A percentile compares a stretch with the other conserved stretches of the same genome.
Conservation (phyloP, 2,888 invertebrate genomes). For the Agrotis ipsilon region DNA sequence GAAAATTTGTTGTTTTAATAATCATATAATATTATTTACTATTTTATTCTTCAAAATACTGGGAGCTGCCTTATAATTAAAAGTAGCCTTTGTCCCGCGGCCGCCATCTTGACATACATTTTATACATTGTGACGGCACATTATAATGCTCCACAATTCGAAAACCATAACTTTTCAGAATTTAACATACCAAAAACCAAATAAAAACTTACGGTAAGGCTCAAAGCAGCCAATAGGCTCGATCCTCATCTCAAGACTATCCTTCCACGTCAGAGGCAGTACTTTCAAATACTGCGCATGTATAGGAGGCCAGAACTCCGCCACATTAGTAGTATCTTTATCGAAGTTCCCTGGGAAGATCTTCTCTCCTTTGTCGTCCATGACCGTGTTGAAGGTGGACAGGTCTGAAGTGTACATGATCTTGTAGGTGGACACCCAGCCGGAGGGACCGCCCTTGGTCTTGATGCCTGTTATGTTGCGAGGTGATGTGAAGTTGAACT, state of each 20-base stretch:
- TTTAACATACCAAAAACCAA: background rate
- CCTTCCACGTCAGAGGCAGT: conserved; percentile 94
- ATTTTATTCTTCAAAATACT: background rate
- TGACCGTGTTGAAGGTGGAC: conserved; percentile 93
- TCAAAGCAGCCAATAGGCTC: conserved; percentile 95
- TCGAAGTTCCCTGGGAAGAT: conserved; percentile 95
- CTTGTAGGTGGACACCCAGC: conserved; percentile 95
- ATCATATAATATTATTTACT: background rate
- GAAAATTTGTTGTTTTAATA: background rate
- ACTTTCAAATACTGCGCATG: conserved; percentile 94
- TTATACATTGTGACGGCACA: too few species aligned
- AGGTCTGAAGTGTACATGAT: conserved; percentile 94
- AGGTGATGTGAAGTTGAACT: conserved; percentile 95
- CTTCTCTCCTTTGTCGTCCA: conserved; percentile 89
- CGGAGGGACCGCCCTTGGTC: conserved; percentile 93
- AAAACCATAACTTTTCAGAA: too few species aligned
- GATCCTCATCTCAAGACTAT: conserved; percentile 93
- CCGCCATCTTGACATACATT: too few species aligned
- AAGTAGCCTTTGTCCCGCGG: too few species aligned
- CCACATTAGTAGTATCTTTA: conserved; percentile 90
- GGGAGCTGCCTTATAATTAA: background rate
- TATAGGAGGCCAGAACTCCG: conserved; percentile 94
- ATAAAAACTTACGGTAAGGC: conserved; percentile 90
- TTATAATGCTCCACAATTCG: too few species aligned
- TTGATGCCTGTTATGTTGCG: conserved; percentile 95